A percentile compares a stretch with the other conserved stretches of the same genome.
Evolutionary conservation across 2,113 vertebrate genomes (phyloP).

Genomic region (Myrmecobius fasciatus): DNA sequence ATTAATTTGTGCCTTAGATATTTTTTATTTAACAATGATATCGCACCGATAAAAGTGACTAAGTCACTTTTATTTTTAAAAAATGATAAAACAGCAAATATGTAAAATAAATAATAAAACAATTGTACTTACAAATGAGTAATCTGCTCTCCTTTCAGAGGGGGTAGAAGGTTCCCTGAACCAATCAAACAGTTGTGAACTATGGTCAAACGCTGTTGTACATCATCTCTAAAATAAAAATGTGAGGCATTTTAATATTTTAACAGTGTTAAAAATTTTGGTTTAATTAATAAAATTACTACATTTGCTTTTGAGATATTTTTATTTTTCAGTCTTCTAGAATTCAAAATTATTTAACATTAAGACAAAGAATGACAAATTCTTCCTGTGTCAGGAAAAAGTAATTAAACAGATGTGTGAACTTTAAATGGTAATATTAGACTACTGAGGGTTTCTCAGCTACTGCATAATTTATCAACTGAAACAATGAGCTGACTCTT

Average conservation of each 20-base stretch:
- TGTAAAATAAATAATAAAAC: conserved; percentile 32
- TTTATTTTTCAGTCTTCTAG: conserved; percentile 19
- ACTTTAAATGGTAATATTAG: conserved; percentile 3
- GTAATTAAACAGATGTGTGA: conserved; percentile 23
- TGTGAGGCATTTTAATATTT: conserved; percentile 26
- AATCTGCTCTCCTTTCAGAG: conserved; percentile 92
- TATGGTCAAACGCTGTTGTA: conserved; percentile 95
- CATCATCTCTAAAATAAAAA: conserved; percentile 91
- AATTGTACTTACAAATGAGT: conserved; percentile 91
- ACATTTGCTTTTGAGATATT: neutral
- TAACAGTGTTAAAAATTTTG: neutral
- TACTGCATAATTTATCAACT: conserved; percentile 26
- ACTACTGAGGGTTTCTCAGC: conserved; percentile 22
- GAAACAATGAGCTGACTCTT: neutral
- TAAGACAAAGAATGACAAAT: neutral
- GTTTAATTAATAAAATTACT: neutral
- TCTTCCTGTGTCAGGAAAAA: neutral
- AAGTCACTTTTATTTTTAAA: neutral
- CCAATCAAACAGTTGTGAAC: conserved; percentile 97
- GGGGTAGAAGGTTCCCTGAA: conserved; percentile 93
- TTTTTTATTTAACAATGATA: conserved; percentile 51
- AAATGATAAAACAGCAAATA: conserved; percentile 43
- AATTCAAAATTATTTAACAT: conserved; percentile 18
- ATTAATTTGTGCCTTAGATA: conserved; percentile 38
- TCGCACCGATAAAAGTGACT: conserved; percentile 58